Conservation (phyloP, 2,113 vertebrate genomes). For the Cyprinodon tularosa region DNA sequence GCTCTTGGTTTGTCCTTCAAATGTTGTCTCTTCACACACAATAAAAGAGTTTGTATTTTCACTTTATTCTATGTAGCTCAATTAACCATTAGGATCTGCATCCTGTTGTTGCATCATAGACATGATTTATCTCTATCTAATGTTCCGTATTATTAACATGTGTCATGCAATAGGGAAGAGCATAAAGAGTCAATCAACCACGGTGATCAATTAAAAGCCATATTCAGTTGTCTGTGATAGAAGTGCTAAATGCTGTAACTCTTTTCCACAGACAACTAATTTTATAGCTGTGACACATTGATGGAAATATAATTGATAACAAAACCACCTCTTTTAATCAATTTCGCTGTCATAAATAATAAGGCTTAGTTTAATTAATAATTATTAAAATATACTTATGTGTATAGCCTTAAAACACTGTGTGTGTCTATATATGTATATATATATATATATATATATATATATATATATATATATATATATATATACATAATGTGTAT, state of each 20-base stretch:
- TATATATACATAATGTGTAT: conserved; percentile 39
- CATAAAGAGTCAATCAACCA: conserved; percentile 26
- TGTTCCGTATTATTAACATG: conserved; percentile 37
- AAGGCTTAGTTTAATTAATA: conserved; percentile 59
- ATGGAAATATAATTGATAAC: conserved; percentile 5
- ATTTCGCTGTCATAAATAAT: conserved; percentile 43
- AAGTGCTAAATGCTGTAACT: background rate
- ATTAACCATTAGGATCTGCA: conserved; percentile 14
- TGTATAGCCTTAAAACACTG: conserved; percentile 58
- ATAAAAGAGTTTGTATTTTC: conserved; percentile 14
- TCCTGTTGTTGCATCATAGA: conserved; percentile 29
- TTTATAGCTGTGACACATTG: conserved; percentile 25
- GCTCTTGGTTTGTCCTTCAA: conserved; percentile 49
- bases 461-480: conserved; percentile 33
- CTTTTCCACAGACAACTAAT: conserved; percentile 4
- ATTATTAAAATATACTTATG: conserved; percentile 61
- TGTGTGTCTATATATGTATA: too few relatives aligned
- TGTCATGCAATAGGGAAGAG: conserved; percentile 11
- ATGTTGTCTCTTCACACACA: conserved; percentile 30
- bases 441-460: too few relatives aligned
- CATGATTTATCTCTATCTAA: conserved; percentile 34
- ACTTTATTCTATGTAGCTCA: conserved; percentile 16
- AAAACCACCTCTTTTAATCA: conserved; percentile 22
- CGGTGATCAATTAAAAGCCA: conserved; percentile 27
- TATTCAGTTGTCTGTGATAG: conserved; percentile 19